Evolutionary conservation across 2,113 vertebrate species (phyloP).

Genomic region (Gallinago media): DNA sequence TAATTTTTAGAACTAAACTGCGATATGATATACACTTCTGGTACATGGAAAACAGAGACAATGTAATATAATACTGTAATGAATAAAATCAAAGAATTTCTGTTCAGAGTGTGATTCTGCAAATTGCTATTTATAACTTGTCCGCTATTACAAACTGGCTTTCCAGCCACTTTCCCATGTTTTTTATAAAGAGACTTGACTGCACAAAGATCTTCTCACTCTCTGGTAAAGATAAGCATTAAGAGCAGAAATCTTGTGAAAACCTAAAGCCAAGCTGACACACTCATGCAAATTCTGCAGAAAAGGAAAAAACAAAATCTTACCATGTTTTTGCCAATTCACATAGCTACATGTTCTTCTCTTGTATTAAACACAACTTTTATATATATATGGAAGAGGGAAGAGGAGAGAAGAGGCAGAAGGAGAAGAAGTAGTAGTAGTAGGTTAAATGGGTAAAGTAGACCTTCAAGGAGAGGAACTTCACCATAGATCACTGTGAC

Average conservation of each 20-base stretch:
- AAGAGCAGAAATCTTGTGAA: neutral
- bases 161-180: neutral
- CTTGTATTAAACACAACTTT: neutral
- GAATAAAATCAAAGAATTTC: neutral
- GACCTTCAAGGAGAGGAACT: neutral
- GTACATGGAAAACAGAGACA: neutral
- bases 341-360: neutral
- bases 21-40: too few relatives aligned
- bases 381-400: neutral
- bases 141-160: neutral
- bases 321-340: neutral
- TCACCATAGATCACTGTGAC: neutral
- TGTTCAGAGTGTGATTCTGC: neutral
- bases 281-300: neutral
- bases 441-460: neutral
- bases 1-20: neutral
- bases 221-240: neutral
- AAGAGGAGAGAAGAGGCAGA: neutral
- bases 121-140: neutral
- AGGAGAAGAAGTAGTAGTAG: neutral
- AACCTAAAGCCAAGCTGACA: neutral
- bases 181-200: neutral
- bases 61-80: neutral
- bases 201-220: neutral
- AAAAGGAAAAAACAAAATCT: neutral